Evolutionary conservation across 2,888 invertebrate genomes (phyloP), one percentile per base, ranked within the genome.

Genomic region (Tolmerus cingulatus): DNA sequence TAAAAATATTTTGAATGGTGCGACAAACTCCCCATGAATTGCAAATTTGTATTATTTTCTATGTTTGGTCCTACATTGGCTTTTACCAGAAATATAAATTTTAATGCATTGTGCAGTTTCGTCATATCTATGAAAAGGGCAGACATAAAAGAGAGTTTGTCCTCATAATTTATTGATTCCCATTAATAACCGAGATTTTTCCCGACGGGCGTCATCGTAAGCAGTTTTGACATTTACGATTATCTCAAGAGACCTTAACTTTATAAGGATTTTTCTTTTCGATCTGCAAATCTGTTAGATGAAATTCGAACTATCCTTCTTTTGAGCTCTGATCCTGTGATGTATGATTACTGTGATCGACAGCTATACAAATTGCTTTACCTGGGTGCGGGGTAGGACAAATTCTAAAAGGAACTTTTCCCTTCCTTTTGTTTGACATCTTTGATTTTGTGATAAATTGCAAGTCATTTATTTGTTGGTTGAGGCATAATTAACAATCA

Each of bases 331-430:
- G 78, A 78, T 78, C 78, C 46, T 78, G 40, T 78, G 78, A 78
- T 78, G 19, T 78, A 78, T 78, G 78, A 78, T 78, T 37, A 9
- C 9, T 19, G 19, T 78, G 78, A 78, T 78, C 16, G 78, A 78
- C 78, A 78, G 78, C 78, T 5, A 43, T 37, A 78, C 78, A 78
- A 78, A 78, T 78, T 43, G 43, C 78, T 23, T 23, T 78, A 66
- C 66, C 66, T 66, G 66, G 66, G 66, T 66, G 66, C 12, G 66
- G 66, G 27, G 66, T 9, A 8, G 66, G 66, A 66, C 23, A 66
- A 23, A 19, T 66, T 4, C 27, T 23, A 14, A 23, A 12, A 23
- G 66, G 23, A 66, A 66, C 66, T 66, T 66, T 23, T 66, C 27
- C 27, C 66, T 66, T 66, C 27, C 66, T 12, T 66, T 66, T 66